Percentiles rank a stretch among this genome's conserved stretches.
Conservation (phyloP, 2,888 invertebrate genomes). For the Plusia festucae region DNA sequence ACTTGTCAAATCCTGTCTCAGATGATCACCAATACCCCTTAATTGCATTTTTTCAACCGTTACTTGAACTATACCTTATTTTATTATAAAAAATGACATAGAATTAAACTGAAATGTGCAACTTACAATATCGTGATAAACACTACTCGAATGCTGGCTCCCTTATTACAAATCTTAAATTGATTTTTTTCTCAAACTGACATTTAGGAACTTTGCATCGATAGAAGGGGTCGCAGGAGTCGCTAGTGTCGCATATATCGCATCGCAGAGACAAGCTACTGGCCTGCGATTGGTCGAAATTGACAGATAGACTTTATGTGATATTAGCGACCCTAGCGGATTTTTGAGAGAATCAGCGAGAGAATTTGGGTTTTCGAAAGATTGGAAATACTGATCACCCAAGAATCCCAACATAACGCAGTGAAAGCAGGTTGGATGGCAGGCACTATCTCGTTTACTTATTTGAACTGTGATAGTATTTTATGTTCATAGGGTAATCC, state of each 20-base stretch:
- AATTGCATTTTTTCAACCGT: constrained; percentile 28
- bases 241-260: too few species aligned
- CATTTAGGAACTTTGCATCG: constrained; percentile 36
- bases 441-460: too few species aligned
- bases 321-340: too few species aligned
- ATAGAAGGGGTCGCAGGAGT: too few species aligned
- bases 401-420: neutral
- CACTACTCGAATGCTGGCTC: neutral
- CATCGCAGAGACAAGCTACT: too few species aligned
- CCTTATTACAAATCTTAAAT: neutral
- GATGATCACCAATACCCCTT: constrained; percentile 7
- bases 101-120: neutral
- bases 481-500: too few species aligned
- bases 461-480: too few species aligned
- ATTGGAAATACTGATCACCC: constrained; percentile 25
- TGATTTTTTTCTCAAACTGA: neutral
- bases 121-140: neutral
- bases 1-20: constrained; percentile 15
- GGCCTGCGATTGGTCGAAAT: too few species aligned
- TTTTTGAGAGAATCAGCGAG: constrained; percentile 24
- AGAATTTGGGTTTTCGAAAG: neutral
- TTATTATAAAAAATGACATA: neutral
- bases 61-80: neutral
- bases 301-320: too few species aligned
- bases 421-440: neutral